These are phyloP conservation scores for Actinemys pallida DNA, from an alignment of 2,113 vertebrate genomes.

Conservation along the genomic window DNA sequence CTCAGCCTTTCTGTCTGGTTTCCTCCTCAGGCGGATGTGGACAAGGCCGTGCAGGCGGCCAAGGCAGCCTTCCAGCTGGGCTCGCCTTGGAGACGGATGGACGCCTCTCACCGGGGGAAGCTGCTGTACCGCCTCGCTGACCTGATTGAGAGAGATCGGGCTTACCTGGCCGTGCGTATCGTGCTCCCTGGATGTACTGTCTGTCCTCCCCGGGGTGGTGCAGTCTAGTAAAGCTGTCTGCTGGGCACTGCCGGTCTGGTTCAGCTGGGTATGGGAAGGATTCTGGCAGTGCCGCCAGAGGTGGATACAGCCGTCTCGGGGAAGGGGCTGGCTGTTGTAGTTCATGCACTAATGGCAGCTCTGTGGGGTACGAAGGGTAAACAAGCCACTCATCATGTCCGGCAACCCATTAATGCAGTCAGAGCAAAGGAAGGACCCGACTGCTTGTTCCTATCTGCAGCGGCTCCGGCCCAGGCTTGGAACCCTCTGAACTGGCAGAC, in stretches of 20 bases:
- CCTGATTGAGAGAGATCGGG: conserved; percentile 91
- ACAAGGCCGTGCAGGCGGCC: conserved; percentile 92
- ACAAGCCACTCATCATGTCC: not conserved
- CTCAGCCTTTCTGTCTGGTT: not conserved
- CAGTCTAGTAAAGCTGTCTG: not conserved
- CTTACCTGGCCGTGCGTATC: conserved; percentile 90
- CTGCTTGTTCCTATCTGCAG: not conserved
- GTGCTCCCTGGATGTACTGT: accelerated
- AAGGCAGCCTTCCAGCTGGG: conserved; percentile 89
- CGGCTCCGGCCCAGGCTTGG: not conserved
- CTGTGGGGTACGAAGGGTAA: not conserved
- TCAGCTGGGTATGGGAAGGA: not conserved
- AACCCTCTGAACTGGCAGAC: not conserved
- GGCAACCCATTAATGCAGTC: not conserved
- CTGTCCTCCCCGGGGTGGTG: not conserved
- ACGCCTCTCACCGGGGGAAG: conserved; percentile 90
- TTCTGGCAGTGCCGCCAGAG: not conserved
- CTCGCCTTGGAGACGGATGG: conserved; percentile 95
- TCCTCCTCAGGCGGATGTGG: conserved; percentile 88
- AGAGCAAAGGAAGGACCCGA: too few relatives aligned
- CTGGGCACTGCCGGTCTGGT: not conserved
- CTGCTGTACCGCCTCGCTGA: conserved; percentile 89
- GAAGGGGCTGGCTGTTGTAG: not conserved
- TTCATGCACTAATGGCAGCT: not conserved
- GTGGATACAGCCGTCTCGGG: not conserved